These are phyloP conservation scores for Arge pagana DNA, from an alignment of 2,888 invertebrate species.

Conservation along the genomic window DNA sequence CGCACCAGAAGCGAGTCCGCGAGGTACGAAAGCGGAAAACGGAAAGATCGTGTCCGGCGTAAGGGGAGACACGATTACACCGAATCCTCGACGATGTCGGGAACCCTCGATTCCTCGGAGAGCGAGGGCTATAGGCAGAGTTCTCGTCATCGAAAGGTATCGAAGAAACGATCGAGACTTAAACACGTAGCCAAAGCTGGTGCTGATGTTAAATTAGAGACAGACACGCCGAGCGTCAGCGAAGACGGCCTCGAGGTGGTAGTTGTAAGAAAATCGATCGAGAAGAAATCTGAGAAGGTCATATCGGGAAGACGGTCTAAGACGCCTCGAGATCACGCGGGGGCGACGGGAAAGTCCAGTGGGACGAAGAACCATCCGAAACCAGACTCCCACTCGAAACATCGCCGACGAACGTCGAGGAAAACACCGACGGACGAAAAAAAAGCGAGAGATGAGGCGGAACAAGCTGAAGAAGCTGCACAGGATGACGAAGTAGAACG, in stretches of 20 bases:
- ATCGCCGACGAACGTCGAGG: conserved; percentile 33
- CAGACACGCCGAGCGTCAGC: conserved; percentile 42
- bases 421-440: conserved; percentile 32
- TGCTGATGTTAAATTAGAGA: conserved; percentile 57
- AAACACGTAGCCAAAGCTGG: conserved; percentile 60
- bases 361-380: conserved; percentile 36
- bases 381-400: conserved; percentile 38
- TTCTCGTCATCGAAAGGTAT: conserved; percentile 17
- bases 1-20: conserved; percentile 52
- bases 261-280: conserved; percentile 46
- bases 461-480: conserved; percentile 13
- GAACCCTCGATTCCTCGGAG: conserved; percentile 33
- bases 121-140: conserved; percentile 19
- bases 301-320: conserved; percentile 43
- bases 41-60: conserved; percentile 42
- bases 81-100: conserved; percentile 60
- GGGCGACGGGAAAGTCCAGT: conserved; percentile 41
- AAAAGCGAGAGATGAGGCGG: background rate
- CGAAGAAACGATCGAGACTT: conserved; percentile 46
- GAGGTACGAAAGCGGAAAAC: conserved; percentile 41
- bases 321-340: conserved; percentile 29
- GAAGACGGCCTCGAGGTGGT: conserved; percentile 55
- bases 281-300: conserved; percentile 48
- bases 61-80: conserved; percentile 58
- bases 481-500: conserved; percentile 32